Base-by-base conservation (phyloP, 1,140 invertebrate genomes). In the Bombus balteatus region DNA sequence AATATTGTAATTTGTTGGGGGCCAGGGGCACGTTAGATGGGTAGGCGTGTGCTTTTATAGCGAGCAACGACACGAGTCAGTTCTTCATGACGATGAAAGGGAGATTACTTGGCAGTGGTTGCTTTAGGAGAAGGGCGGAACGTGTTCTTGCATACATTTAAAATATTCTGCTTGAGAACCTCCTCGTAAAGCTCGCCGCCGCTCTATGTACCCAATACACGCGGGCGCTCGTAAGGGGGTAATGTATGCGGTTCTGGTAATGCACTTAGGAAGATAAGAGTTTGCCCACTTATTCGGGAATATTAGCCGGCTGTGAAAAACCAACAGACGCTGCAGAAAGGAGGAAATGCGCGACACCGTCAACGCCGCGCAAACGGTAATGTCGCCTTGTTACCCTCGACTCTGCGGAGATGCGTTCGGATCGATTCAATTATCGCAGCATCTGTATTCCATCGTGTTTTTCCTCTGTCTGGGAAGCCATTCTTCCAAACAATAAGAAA, bases 141-240 rank as follows among this genome's bases (percentile, higher is more conserved):
- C 89, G 89, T 90, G 89, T 90, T 89, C 89, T 90, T 90, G 89
- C 89, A 90, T 90, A 90, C 83, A 90, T 90, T 90, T 90, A 90
- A 90, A 90, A 90, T 90, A 90, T 90, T 90, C 89, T 77, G 79
- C 82, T 90, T 90, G 77, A 59, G 89, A 90, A 72, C 73, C 89
- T 90, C 74, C 68, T 86, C 89, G 81, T 90, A 90, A 90, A 90
- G 77, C 82, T 83, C 62, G 59, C 83, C 71, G 34, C 37, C 57
- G 72, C 86, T 90, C 39, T 90, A 90, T 90, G 89, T 90, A 88
- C 89, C 85, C 90, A 88, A 90, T 90, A 88, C 87, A 84, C 72
- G 89, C 80, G 79, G 83, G 71, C 59, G 32, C 73, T 74, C 84
- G 83, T 84, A 88, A 85, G 85, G 85, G 86, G 84, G 76, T 88